A percentile compares a stretch with the other conserved stretches of the same genome.
phyloP scores from a whole-genome alignment of 2,113 vertebrate species.

The Lasiurus borealis region DNA sequence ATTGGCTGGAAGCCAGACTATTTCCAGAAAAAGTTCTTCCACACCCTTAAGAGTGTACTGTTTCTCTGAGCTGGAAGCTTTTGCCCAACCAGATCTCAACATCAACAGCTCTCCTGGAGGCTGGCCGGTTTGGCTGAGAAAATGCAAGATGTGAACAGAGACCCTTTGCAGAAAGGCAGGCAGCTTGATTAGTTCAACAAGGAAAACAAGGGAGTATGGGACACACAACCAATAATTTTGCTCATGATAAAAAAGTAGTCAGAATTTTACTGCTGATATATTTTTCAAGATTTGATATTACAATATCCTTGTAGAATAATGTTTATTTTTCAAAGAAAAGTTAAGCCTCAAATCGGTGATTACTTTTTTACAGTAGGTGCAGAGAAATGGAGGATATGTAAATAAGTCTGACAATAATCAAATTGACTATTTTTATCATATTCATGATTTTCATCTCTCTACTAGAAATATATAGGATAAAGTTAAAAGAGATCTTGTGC shows the following conservation, averaged over 20 bases:
- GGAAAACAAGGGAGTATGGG: slow-evolving; percentile 56
- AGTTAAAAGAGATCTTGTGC: not conserved
- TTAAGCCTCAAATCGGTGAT: not conserved
- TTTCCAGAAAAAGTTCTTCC: slow-evolving; percentile 55
- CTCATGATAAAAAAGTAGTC: not conserved
- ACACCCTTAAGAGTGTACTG: slow-evolving; percentile 1
- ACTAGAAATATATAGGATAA: not conserved
- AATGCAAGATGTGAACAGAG: slow-evolving; percentile 50
- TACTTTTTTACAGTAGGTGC: not conserved
- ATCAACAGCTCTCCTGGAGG: slow-evolving; percentile 60
- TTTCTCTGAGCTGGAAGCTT: slow-evolving; percentile 61
- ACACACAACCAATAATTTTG: slow-evolving; percentile 50
- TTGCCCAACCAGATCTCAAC: slow-evolving; percentile 56
- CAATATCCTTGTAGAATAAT: slow-evolving; percentile 45
- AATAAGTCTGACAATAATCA: not conserved
- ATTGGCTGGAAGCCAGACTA: slow-evolving; percentile 43
- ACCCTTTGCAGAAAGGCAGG: slow-evolving; percentile 65
- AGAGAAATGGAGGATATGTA: not conserved
- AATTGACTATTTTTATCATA: not conserved
- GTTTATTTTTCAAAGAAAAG: slow-evolving; percentile 46
- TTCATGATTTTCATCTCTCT: slow-evolving; percentile 34
- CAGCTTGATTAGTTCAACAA: slow-evolving; percentile 48
- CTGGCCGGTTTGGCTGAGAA: slow-evolving; percentile 58
- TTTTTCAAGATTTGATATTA: slow-evolving; percentile 56
- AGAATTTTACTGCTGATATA: slow-evolving; percentile 38